A percentile compares a stretch with the other conserved stretches of the same genome.
Conservation (phyloP, 1,140 invertebrate species). For the Halictus rubicundus region DNA sequence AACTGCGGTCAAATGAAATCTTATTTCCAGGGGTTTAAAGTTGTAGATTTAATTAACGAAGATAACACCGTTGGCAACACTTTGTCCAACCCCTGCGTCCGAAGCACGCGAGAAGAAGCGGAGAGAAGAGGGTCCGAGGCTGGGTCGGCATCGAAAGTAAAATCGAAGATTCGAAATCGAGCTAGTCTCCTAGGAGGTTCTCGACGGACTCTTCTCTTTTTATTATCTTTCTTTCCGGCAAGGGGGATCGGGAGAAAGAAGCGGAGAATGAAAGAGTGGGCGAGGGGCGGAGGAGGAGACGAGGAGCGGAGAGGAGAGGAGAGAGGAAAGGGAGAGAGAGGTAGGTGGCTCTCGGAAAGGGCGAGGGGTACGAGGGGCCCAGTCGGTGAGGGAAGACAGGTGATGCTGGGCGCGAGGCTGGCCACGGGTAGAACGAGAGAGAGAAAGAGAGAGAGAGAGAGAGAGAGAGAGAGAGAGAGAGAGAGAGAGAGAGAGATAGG, state of each 20-base stretch:
- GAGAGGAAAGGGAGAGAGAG: background rate
- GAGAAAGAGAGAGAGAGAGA: no score
- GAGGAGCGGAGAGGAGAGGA: no score
- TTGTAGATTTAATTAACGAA: no score
- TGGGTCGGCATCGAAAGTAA: conserved; percentile 1
- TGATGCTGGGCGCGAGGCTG: conserved; percentile 75
- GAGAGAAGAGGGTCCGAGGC: no score
- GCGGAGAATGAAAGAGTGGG: conserved; percentile 33
- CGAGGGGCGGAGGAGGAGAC: background rate
- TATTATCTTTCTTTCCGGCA: conserved; percentile 18
- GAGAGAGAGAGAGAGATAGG: no score
- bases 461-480: no score
- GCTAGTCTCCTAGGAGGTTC: conserved; percentile 44
- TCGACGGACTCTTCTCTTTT: conserved; percentile 37
- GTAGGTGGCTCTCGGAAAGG: conserved; percentile 2
- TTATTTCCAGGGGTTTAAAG: no score
- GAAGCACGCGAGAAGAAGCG: no score
- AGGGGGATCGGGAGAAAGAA: conserved; percentile 29
- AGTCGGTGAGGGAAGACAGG: conserved; percentile 73
- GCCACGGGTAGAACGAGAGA: conserved; percentile 45
- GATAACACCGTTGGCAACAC: no score
- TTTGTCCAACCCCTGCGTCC: no score
- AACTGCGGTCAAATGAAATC: no score
- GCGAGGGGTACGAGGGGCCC: conserved; percentile 22
- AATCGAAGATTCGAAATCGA: conserved; percentile 39